Base-by-base conservation (phyloP, 2,888 invertebrate genomes). In the Sesamia inferens region DNA sequence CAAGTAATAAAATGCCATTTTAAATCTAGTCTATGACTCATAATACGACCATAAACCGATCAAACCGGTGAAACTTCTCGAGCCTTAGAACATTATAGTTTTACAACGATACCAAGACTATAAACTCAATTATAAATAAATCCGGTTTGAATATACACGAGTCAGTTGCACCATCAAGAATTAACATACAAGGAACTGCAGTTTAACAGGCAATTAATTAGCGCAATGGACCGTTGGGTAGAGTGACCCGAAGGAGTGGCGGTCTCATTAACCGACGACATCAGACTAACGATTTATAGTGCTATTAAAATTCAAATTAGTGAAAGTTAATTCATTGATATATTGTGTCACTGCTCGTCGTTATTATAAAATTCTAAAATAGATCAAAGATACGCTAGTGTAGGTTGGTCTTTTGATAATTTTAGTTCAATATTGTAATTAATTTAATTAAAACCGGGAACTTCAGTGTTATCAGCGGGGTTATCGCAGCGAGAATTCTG, bases 251-350 rank as follows among this genome's bases (percentile, higher is more conserved):
- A 77, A 87, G 89, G 90, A 89, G 88, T 82, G 87, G 80, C 87
- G 87, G 82, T 87, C 90, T 88, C 88, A 90, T 88, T 90, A 88
- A 87, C 85, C 83, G 83, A 83, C 85, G 84, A 84, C 84, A 88
- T 85, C 89, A 83, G 83, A 68, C 86, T 64, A 70, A 77, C 87
- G 85, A 92, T 91, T 91, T 90, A 92, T 90, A 79, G 76, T 70
- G 85, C 89, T 88, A 91, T 92, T 91, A 91, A 89, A 90, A 92
- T 93, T 92, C 88, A 91, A 92, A 93, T 92, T 89, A 92, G 92
- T 88, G 90, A 91, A 93, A 93, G 92, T 88, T 86, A 87, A 88
- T 88, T 84, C 84, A 88, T 87, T 86, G 81, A 85, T 85, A 86
- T 87, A 87, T 85, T 86, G 82, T 86, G 75, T 76, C 76, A 80